Conservation (phyloP, 1,140 invertebrate species). For the Drosophila cardini region DNA sequence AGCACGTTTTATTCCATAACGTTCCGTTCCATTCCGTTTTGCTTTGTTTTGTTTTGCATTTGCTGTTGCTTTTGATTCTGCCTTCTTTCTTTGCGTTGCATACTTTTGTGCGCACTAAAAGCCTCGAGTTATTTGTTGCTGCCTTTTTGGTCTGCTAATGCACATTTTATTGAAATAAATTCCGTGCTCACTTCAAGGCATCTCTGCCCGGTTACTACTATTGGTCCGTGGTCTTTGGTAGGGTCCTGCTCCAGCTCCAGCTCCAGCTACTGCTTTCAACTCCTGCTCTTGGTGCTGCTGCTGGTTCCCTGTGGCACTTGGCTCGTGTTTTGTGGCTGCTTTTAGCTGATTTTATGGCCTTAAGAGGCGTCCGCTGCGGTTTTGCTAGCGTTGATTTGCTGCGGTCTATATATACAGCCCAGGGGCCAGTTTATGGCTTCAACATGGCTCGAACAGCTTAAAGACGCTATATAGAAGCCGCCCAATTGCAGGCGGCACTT, state of each 20-base stretch:
- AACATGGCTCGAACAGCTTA: constrained; percentile 48
- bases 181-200: constrained; percentile 63
- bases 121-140: constrained; percentile 80
- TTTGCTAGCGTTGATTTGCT: constrained; percentile 73
- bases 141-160: constrained; percentile 65
- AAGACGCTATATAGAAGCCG: constrained; percentile 41
- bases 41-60: constrained; percentile 61
- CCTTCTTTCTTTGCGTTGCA: constrained; percentile 26
- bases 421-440: constrained; percentile 73
- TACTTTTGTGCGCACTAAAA: constrained; percentile 66
- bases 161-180: constrained; percentile 84
- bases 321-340: constrained; percentile 76
- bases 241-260: constrained; percentile 12
- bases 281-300: constrained; percentile 9
- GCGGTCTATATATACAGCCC: constrained; percentile 67
- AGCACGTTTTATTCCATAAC: constrained; percentile 22
- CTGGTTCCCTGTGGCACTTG: constrained; percentile 62
- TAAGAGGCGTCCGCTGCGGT: constrained; percentile 65
- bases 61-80: constrained; percentile 6
- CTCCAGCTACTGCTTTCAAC: constrained; percentile 33
- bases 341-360: constrained; percentile 81
- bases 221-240: background rate
- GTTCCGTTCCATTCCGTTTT: constrained; percentile 25
- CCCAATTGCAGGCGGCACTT: constrained; percentile 61
- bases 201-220: constrained; percentile 26